phyloP scores from a whole-genome alignment of 1,140 invertebrate species.

The Sipha flava region DNA sequence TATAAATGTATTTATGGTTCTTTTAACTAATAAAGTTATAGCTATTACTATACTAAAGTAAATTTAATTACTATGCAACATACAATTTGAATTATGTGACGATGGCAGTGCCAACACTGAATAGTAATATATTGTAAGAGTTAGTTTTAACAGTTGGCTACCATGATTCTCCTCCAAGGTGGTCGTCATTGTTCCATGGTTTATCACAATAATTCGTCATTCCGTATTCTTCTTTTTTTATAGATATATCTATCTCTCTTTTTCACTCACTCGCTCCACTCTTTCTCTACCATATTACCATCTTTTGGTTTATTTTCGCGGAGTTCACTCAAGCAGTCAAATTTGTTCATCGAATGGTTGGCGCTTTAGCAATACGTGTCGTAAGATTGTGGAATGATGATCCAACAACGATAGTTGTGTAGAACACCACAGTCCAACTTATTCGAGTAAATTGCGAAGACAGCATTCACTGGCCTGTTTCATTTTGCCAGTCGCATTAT shows the following conservation, averaged over 20 bases:
- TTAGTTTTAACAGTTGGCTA: slow-evolving; percentile 37
- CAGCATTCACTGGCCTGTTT: background rate
- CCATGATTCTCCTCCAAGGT: background rate
- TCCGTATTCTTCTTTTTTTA: background rate
- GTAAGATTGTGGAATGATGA: background rate
- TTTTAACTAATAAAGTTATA: too few relatives aligned
- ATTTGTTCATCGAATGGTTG: background rate
- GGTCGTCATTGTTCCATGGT: background rate
- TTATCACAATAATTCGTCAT: slow-evolving; percentile 24
- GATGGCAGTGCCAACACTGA: too few relatives aligned
- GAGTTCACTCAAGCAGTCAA: background rate
- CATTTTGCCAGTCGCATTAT: background rate
- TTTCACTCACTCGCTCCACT: too few relatives aligned
- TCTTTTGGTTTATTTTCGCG: background rate
- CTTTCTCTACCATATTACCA: background rate
- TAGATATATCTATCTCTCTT: background rate
- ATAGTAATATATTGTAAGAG: too few relatives aligned
- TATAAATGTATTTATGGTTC: too few relatives aligned
- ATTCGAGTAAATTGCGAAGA: background rate
- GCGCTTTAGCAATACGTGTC: background rate
- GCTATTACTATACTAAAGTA: too few relatives aligned
- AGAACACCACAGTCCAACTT: background rate
- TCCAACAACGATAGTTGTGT: background rate
- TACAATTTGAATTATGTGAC: too few relatives aligned
- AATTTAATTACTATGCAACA: too few relatives aligned